Percentiles rank a stretch among this genome's conserved stretches.
These are phyloP conservation scores for Ophion slaviceki DNA, from an alignment of 2,888 invertebrate species.

Conservation along the genomic window DNA sequence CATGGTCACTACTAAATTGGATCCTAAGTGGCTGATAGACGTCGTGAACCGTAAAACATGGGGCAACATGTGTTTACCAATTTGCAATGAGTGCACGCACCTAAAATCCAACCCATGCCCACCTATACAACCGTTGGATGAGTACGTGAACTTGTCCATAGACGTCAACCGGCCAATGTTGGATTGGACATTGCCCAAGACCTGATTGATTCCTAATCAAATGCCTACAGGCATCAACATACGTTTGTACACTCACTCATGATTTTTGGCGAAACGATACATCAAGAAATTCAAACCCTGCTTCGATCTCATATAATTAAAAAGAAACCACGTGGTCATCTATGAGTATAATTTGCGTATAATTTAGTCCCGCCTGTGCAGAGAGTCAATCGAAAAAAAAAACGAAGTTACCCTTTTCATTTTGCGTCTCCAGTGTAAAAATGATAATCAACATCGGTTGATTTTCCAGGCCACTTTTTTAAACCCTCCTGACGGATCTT, in stretches of 20 bases:
- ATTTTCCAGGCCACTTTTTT: background rate
- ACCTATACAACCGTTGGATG: background rate
- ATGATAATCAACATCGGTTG: background rate
- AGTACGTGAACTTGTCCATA: background rate
- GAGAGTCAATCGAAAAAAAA: background rate
- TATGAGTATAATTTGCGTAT: constrained; percentile 13
- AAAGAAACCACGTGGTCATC: constrained; percentile 11
- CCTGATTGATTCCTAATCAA: background rate
- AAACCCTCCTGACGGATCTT: background rate
- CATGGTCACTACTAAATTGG: constrained; percentile 71
- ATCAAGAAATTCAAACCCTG: constrained; percentile 23
- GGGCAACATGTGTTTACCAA: background rate
- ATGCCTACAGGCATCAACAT: background rate
- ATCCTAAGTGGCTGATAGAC: background rate
- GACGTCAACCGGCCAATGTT: constrained; percentile 6
- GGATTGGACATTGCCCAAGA: constrained; percentile 18
- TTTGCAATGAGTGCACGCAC: background rate
- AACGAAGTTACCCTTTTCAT: background rate
- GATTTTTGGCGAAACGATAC: constrained; percentile 14
- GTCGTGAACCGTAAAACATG: background rate
- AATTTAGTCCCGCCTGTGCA: background rate
- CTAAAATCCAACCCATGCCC: background rate
- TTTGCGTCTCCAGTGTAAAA: background rate
- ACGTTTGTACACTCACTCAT: background rate
- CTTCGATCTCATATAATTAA: constrained; percentile 33